These are phyloP conservation scores for Asbolus verrucosus DNA, from an alignment of 1,140 invertebrate genomes.

Conservation along the genomic window DNA sequence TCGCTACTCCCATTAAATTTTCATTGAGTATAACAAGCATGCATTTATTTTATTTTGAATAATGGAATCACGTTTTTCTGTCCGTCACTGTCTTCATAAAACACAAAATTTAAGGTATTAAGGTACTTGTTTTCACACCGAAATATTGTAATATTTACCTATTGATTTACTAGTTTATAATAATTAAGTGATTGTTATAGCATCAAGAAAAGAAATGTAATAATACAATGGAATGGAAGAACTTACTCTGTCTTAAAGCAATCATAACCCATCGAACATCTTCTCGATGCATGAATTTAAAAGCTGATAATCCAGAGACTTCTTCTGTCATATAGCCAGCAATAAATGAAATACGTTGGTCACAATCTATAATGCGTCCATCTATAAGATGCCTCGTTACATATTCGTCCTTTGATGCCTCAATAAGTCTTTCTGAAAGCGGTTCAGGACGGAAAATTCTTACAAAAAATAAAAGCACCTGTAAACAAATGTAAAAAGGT, in stretches of 20 bases:
- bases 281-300: conserved; percentile 88
- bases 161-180: no score
- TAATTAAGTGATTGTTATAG: no score
- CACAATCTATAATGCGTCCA: conserved; percentile 85
- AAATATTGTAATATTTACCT: no score
- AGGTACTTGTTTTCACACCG: no score
- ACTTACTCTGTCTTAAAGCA: conserved; percentile 86
- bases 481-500: no score
- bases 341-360: conserved; percentile 86
- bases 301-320: conserved; percentile 83
- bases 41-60: no score
- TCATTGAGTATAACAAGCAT: no score
- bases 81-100: no score
- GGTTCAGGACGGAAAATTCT: conserved; percentile 71
- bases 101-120: no score
- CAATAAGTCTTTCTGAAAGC: conserved; percentile 76
- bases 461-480: conserved; percentile 63
- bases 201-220: not conserved
- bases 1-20: no score
- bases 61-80: no score
- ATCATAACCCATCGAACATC: conserved; percentile 87
- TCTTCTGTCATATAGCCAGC: conserved; percentile 88
- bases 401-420: conserved; percentile 85
- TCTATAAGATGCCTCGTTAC: conserved; percentile 85
- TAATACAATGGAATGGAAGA: not conserved